Percentiles rank a stretch among this genome's conserved stretches.
These are phyloP conservation scores for Clupea harengus DNA, from an alignment of 2,113 vertebrate species.

Conservation along the genomic window DNA sequence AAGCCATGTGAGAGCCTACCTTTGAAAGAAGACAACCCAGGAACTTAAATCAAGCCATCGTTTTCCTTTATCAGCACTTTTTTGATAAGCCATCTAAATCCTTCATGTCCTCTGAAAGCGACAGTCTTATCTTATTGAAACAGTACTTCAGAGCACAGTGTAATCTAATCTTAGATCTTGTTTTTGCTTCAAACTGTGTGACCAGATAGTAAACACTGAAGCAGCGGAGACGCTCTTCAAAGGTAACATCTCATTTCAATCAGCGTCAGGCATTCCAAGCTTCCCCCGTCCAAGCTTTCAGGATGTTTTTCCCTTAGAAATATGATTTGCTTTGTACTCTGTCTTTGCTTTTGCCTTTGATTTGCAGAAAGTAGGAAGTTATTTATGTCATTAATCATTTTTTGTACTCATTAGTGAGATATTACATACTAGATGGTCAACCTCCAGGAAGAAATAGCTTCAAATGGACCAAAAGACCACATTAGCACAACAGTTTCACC, in stretches of 20 bases:
- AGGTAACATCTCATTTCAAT: background rate
- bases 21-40: background rate
- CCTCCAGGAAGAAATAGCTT: background rate
- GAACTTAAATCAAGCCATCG: background rate
- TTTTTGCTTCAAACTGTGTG: background rate
- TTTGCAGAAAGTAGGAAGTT: background rate
- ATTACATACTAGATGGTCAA: background rate
- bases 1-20: background rate
- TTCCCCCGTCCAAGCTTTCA: background rate
- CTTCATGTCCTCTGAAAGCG: conserved; percentile 4
- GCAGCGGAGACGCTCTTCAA: background rate
- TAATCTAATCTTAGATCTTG: conserved; percentile 2
- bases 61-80: background rate
- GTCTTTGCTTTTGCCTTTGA: background rate
- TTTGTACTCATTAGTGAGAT: background rate
- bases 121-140: conserved; percentile 5
- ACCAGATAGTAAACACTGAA: background rate
- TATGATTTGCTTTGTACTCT: background rate
- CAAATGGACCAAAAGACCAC: background rate
- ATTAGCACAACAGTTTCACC: background rate
- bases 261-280: background rate
- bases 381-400: background rate
- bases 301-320: background rate
- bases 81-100: conserved; percentile 20
- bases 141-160: background rate